These are phyloP conservation scores for Calyptomena viridis DNA, from an alignment of 2,113 vertebrate genomes.

Conservation along the genomic window DNA sequence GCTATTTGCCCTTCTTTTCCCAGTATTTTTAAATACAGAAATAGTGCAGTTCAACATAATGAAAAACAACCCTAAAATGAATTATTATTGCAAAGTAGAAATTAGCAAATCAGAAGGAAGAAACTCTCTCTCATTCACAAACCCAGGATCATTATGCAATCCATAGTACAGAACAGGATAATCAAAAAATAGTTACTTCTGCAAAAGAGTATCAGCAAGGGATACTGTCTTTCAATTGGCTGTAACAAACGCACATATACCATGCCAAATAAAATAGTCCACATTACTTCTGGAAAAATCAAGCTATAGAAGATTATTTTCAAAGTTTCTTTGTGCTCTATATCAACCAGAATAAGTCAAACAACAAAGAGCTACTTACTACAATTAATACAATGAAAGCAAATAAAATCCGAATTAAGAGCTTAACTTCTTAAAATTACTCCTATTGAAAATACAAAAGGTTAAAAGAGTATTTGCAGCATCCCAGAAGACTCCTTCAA, in stretches of 20 bases:
- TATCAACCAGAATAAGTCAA: neutral
- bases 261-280: neutral
- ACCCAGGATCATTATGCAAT: neutral
- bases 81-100: neutral
- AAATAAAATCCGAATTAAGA: neutral
- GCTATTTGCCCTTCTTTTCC: neutral
- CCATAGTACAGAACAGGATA: rapidly evolving
- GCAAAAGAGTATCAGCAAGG: neutral
- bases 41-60: neutral
- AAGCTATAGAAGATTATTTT: neutral
- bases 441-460: neutral
- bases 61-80: neutral
- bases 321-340: neutral
- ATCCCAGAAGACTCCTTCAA: neutral
- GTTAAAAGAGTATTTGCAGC: neutral
- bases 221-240: neutral
- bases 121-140: neutral
- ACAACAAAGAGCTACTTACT: neutral
- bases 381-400: neutral
- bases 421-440: neutral
- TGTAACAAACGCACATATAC: neutral
- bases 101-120: neutral
- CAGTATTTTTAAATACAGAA: neutral
- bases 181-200: neutral
- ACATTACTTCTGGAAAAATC: neutral